Evolutionary conservation across 2,888 invertebrate genomes (phyloP).

Genomic region (Clunio marinus): DNA sequence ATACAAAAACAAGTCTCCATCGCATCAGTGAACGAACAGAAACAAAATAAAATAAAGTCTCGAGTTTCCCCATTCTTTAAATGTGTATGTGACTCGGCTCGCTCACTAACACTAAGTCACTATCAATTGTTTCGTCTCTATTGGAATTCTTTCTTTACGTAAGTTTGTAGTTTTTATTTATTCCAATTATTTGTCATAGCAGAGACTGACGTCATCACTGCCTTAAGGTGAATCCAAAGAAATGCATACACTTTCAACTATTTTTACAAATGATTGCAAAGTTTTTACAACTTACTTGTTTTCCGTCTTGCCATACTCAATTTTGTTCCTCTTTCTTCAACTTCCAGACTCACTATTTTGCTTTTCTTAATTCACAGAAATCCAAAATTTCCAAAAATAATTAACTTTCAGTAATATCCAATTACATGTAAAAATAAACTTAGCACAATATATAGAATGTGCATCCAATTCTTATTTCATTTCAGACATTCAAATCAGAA

Average conservation of each 20-base stretch:
- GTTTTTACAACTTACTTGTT: conserved; percentile 20
- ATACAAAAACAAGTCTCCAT: conserved; percentile 20
- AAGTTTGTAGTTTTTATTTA: conserved; percentile 17
- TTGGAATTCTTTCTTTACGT: conserved; percentile 37
- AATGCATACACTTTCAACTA: background rate
- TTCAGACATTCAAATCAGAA: conserved; percentile 6
- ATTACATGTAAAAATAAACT: background rate
- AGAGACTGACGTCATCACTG: conserved; percentile 23
- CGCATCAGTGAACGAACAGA: too few species aligned
- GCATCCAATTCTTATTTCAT: background rate
- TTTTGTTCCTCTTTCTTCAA: too few species aligned
- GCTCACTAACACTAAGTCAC: background rate
- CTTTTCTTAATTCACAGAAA: too few species aligned
- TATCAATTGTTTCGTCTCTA: conserved; percentile 32
- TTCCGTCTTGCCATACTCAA: conserved; percentile 26
- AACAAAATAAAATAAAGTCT: background rate
- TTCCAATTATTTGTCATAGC: conserved; percentile 34
- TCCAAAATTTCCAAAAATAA: too few species aligned
- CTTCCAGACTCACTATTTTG: too few species aligned
- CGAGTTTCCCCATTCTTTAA: conserved; percentile 9
- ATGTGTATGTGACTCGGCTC: background rate
- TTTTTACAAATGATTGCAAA: background rate
- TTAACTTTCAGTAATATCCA: too few species aligned
- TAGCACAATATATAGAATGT: background rate
- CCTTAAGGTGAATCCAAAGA: conserved; percentile 28